Percentiles rank a stretch among this genome's conserved stretches.
These are phyloP conservation scores for Spicauda simplicius DNA, from an alignment of 2,888 invertebrate species.

Conservation along the genomic window DNA sequence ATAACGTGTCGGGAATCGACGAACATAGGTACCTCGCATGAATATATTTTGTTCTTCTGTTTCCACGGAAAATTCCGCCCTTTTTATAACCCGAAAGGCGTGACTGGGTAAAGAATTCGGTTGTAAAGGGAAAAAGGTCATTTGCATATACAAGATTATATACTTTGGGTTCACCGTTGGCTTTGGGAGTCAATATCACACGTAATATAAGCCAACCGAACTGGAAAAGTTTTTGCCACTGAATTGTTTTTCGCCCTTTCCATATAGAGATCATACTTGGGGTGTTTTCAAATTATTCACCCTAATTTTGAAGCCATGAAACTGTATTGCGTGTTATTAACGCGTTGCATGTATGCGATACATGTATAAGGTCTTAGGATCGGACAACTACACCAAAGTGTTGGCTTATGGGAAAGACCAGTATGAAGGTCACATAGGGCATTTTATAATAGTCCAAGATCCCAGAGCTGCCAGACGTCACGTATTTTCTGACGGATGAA, in stretches of 20 bases:
- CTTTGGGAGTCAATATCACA: slow-evolving; percentile 72
- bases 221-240: slow-evolving; percentile 63
- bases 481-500: too few relatives aligned
- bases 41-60: slow-evolving; percentile 71
- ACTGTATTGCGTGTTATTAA: too few relatives aligned
- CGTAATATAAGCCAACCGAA: slow-evolving; percentile 70
- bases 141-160: slow-evolving; percentile 78
- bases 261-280: slow-evolving; percentile 41
- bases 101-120: slow-evolving; percentile 70
- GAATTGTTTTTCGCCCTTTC: slow-evolving; percentile 66
- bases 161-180: slow-evolving; percentile 63
- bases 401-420: too few relatives aligned
- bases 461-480: too few relatives aligned
- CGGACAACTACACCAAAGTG: too few relatives aligned
- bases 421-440: too few relatives aligned
- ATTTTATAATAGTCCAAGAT: too few relatives aligned
- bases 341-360: too few relatives aligned
- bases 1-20: slow-evolving; percentile 39
- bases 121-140: slow-evolving; percentile 68
- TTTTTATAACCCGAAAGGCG: slow-evolving; percentile 69
- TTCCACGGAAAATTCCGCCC: slow-evolving; percentile 60
- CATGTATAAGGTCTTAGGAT: too few relatives aligned
- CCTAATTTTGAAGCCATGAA: slow-evolving; percentile 11
- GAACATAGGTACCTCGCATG: slow-evolving; percentile 49
- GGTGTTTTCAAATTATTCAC: slow-evolving; percentile 18